Conservation (phyloP, 2,797 vertebrate species). For the Chelidonichthys spinosus region DNA sequence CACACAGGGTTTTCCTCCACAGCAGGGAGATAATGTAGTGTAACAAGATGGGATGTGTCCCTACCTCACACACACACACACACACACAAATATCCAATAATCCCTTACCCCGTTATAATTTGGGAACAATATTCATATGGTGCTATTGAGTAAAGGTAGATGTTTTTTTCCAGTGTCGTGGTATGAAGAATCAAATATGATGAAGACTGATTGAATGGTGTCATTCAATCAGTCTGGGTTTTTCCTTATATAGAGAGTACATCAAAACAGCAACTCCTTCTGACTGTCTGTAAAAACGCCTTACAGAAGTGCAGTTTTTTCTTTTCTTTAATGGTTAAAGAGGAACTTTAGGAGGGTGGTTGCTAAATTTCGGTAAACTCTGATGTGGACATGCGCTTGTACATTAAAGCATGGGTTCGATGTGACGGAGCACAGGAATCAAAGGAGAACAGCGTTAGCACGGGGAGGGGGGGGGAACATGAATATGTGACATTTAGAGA, state of each 20-base stretch:
- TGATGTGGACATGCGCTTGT: slow-evolving; percentile 8
- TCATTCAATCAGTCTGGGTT: slow-evolving; percentile 10
- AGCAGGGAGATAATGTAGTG: slow-evolving; percentile 64
- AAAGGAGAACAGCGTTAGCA: slow-evolving; percentile 18
- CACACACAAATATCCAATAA: slow-evolving; percentile 57
- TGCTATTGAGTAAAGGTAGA: slow-evolving; percentile 72
- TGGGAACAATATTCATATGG: slow-evolving; percentile 83
- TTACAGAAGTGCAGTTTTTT: slow-evolving; percentile 11
- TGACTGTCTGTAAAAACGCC: slow-evolving; percentile 32
- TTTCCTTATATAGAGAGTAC: slow-evolving; percentile 36
- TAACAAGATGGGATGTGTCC: slow-evolving; percentile 62
- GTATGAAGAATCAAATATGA: slow-evolving; percentile 57
- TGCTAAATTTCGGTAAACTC: slow-evolving; percentile 58
- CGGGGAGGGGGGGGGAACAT: slow-evolving; percentile 1
- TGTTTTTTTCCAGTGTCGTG: slow-evolving; percentile 68
- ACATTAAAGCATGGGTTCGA: slow-evolving; percentile 32
- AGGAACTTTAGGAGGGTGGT: slow-evolving; percentile 36
- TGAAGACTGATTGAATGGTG: slow-evolving; percentile 20
- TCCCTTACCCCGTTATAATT: slow-evolving; percentile 76
- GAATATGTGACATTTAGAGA: slow-evolving; percentile 50
- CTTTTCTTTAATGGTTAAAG: not conserved
- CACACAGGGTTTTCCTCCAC: slow-evolving; percentile 49
- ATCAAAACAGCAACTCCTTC: slow-evolving; percentile 61
- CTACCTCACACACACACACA: slow-evolving; percentile 64
- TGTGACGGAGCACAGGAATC: slow-evolving; percentile 36